Evolutionary conservation across 2,113 vertebrate genomes (phyloP).

Genomic region (Antechinus flavipes): DNA sequence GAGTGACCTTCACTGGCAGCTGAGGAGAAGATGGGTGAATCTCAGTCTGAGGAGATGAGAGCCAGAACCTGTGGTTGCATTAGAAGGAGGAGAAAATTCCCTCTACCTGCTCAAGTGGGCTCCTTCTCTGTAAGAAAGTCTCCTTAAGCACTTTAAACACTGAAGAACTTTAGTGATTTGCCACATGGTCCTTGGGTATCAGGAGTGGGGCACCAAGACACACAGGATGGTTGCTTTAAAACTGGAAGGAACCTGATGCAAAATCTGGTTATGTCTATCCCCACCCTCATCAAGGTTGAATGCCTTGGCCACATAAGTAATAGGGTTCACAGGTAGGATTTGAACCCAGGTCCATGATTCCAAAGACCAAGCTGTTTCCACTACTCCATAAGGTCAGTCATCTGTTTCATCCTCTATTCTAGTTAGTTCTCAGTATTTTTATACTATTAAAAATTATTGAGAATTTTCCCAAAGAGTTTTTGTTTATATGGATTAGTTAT

Average conservation of each 20-base stretch:
- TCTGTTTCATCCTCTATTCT: neutral
- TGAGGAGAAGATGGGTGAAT: neutral
- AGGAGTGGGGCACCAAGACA: neutral
- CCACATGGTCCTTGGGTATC: neutral
- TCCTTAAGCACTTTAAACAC: neutral
- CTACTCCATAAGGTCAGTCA: neutral
- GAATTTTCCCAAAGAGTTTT: too few species aligned
- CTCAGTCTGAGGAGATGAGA: neutral
- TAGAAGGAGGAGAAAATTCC: neutral
- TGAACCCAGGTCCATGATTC: neutral
- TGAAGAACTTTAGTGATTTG: neutral
- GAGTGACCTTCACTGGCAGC: neutral
- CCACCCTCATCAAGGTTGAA: neutral
- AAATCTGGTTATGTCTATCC: neutral
- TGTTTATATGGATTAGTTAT: too few species aligned
- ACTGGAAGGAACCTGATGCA: neutral
- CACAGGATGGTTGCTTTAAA: neutral
- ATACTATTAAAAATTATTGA: too few species aligned
- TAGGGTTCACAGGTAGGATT: neutral
- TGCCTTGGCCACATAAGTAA: neutral
- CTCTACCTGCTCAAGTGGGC: neutral
- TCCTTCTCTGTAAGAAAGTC: neutral
- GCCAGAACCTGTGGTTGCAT: neutral
- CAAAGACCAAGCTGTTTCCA: neutral
- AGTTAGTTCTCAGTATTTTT: too few species aligned